A percentile compares a stretch with the other conserved stretches of the same genome.
These are phyloP conservation scores for Synchiropus splendidus DNA, from an alignment of 2,113 vertebrate genomes.

Conservation along the genomic window DNA sequence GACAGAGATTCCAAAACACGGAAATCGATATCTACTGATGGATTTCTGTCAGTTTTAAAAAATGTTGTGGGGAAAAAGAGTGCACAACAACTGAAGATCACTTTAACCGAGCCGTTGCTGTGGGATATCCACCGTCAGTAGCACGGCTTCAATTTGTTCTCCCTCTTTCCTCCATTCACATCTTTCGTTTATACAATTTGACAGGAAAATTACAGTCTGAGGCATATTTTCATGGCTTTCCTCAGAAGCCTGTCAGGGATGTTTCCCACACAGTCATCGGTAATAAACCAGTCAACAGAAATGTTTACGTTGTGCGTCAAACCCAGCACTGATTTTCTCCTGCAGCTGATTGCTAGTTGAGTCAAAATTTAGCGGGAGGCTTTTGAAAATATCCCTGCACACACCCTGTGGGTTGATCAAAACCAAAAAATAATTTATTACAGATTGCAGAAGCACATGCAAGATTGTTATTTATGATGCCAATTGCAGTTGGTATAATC, in stretches of 20 bases:
- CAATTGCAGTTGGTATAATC: too few species aligned
- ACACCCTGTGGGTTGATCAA: slow-evolving; percentile 9
- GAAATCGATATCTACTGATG: too few species aligned
- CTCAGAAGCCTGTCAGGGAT: slow-evolving; percentile 3
- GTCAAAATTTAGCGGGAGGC: slow-evolving; percentile 15
- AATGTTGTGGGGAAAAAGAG: too few species aligned
- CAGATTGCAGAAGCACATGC: background rate
- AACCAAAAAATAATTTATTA: slow-evolving; percentile 10
- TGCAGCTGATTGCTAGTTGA: slow-evolving; percentile 28
- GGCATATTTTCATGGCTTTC: background rate
- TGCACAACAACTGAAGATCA: too few species aligned
- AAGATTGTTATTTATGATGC: background rate
- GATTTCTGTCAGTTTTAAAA: too few species aligned
- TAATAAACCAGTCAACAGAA: slow-evolving; percentile 19
- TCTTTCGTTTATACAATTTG: slow-evolving; percentile 16
- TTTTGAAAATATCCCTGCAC: background rate
- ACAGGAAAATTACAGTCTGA: slow-evolving; percentile 13
- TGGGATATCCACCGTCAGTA: too few species aligned
- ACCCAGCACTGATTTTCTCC: slow-evolving; percentile 11
- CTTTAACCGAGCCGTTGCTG: too few species aligned
- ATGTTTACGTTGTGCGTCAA: slow-evolving; percentile 26
- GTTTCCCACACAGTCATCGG: slow-evolving; percentile 28
- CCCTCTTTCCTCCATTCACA: slow-evolving; percentile 4
- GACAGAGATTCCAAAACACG: too few species aligned
- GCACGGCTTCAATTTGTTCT: too few species aligned